phyloP scores from a whole-genome alignment of 2,113 vertebrate genomes.

The Paraplagusia blochii region DNA sequence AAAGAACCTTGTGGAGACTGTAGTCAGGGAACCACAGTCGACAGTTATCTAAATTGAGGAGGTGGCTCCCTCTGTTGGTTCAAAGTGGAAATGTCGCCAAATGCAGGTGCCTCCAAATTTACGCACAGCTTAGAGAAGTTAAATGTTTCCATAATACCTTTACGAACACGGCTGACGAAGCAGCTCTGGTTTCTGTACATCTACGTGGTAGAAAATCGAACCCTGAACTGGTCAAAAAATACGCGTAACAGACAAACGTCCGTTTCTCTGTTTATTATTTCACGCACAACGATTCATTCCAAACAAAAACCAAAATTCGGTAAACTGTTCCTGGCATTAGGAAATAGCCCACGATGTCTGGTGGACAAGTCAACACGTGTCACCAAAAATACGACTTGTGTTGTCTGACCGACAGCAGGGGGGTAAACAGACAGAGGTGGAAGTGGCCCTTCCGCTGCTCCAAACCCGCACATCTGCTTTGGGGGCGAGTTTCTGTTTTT shows the following conservation, averaged over 20 bases:
- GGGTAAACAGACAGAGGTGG: conserved; percentile 68
- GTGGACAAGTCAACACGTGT: conserved; percentile 41
- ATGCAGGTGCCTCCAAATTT: conserved; percentile 42
- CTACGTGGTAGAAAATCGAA: background rate
- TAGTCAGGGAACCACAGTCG: too few species aligned
- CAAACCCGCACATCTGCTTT: conserved; percentile 69
- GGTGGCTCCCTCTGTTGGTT: conserved; percentile 57
- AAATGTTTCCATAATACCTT: too few species aligned
- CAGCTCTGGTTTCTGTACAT: too few species aligned
- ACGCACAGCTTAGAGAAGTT: background rate
- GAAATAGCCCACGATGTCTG: conserved; percentile 3
- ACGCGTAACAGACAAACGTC: background rate
- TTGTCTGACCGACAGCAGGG: conserved; percentile 51
- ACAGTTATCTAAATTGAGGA: background rate
- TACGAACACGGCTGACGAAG: too few species aligned
- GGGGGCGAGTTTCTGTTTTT: conserved; percentile 72
- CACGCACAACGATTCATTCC: background rate
- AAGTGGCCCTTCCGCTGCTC: conserved; percentile 72
- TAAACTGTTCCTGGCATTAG: background rate
- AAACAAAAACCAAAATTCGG: conserved; percentile 8
- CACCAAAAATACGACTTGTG: conserved; percentile 56
- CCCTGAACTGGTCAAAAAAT: background rate
- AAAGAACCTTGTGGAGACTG: too few species aligned
- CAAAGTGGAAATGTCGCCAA: conserved; percentile 2
- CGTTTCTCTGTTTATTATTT: background rate